phyloP scores from a whole-genome alignment of 1,140 invertebrate species.

The Notospermus geniculatus region DNA sequence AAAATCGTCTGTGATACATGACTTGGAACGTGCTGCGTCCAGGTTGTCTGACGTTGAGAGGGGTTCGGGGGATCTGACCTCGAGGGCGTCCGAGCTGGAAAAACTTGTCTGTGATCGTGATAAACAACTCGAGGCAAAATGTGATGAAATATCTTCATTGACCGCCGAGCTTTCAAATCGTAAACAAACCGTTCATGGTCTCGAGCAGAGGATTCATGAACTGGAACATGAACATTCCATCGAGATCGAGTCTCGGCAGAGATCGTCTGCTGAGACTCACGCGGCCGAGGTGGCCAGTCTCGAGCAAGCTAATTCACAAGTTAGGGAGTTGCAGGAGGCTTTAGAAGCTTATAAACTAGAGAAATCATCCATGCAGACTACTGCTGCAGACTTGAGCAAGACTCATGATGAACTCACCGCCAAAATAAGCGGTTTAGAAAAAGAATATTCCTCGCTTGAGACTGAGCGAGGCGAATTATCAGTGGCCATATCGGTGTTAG shows the following conservation, averaged over 20 bases:
- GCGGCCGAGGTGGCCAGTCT: no score
- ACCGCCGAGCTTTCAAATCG: neutral
- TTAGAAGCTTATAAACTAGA: neutral
- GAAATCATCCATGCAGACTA: neutral
- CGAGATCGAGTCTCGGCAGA: no score
- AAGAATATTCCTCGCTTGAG: neutral
- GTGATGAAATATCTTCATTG: neutral
- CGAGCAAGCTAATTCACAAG: neutral
- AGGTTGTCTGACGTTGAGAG: neutral
- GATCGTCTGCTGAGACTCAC: no score
- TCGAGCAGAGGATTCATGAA: no score
- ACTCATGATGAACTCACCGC: slow-evolving; percentile 1
- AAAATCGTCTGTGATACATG: neutral
- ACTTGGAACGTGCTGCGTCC: neutral
- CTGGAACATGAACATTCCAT: no score
- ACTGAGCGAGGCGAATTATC: slow-evolving; percentile 15
- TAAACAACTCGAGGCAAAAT: no score
- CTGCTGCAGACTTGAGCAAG: slow-evolving; percentile 3
- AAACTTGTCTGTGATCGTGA: neutral
- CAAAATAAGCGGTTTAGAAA: neutral
- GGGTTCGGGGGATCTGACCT: neutral
- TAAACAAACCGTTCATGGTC: neutral
- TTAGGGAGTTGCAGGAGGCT: neutral
- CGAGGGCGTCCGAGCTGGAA: slow-evolving; percentile 1
- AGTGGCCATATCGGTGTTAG: slow-evolving; percentile 13